Percentiles rank a stretch among this genome's conserved stretches.
phyloP scores from a whole-genome alignment of 2,113 vertebrate species.

The Vicugna pacos region DNA sequence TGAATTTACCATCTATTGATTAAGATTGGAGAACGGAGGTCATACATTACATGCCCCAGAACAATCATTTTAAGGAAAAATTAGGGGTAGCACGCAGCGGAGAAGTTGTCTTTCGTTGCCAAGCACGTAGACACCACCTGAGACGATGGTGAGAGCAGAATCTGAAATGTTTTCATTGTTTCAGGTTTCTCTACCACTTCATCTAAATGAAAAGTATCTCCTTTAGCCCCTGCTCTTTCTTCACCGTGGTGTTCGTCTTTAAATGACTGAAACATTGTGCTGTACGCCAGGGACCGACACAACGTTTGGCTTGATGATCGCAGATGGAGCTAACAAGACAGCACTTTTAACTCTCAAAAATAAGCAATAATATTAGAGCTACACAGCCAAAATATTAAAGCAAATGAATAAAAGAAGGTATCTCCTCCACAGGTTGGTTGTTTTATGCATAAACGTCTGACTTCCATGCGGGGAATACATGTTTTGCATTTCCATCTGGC shows the following conservation, averaged over 20 bases:
- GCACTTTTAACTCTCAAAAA: constrained; percentile 33
- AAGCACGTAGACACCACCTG: background rate
- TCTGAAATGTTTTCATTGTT: background rate
- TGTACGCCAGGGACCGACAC: no score
- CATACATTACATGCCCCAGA: background rate
- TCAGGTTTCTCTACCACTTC: background rate
- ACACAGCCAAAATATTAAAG: background rate
- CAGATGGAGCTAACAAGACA: background rate
- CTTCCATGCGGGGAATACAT: background rate
- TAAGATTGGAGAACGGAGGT: constrained; percentile 46
- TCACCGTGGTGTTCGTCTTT: background rate
- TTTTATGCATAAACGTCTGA: background rate
- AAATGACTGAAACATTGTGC: background rate
- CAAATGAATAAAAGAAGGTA: background rate
- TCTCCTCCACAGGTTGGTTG: background rate
- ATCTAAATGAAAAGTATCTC: background rate
- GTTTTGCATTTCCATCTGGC: constrained; percentile 47
- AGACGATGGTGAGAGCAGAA: background rate
- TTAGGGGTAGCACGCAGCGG: background rate
- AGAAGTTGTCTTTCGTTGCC: background rate
- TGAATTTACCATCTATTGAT: constrained; percentile 61
- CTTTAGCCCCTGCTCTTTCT: background rate
- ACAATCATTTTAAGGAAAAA: constrained; percentile 56
- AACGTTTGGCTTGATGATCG: background rate
- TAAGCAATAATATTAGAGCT: constrained; percentile 10